These are phyloP conservation scores for Notolepis coatsorum DNA, from an alignment of 2,797 vertebrate genomes.

Conservation along the genomic window DNA sequence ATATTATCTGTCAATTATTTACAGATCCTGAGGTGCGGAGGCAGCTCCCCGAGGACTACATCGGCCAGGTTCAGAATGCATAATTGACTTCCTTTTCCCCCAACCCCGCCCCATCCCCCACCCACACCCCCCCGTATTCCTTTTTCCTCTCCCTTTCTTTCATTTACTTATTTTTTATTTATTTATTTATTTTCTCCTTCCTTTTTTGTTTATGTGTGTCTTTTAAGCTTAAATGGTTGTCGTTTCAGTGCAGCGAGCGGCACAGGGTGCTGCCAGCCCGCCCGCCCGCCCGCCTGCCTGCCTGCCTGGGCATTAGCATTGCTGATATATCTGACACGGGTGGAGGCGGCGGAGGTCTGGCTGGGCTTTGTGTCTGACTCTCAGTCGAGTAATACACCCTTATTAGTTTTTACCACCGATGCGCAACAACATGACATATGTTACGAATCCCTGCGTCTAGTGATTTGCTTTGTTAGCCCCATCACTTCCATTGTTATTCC, in stretches of 20 bases:
- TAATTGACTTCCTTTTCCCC: conserved; percentile 94
- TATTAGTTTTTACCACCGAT: conserved; percentile 72
- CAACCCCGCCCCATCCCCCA: conserved; percentile 34
- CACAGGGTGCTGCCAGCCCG: conserved; percentile 55
- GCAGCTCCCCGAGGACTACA: conserved; percentile 96
- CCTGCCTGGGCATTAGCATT: conserved; percentile 74
- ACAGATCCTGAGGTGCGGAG: conserved; percentile 99
- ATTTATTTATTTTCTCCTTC: conserved; percentile 66
- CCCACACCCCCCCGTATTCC: conserved; percentile 42
- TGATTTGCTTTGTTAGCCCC: conserved; percentile 65
- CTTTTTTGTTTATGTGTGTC: conserved; percentile 76
- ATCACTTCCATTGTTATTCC: conserved; percentile 66
- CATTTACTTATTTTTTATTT: conserved; percentile 59
- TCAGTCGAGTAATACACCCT: conserved; percentile 57
- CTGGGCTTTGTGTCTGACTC: conserved; percentile 73
- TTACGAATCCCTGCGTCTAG: conserved; percentile 56
- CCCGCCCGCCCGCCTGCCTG: too few species aligned
- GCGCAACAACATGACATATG: conserved; percentile 71
- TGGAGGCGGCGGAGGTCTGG: conserved; percentile 23
- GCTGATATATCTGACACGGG: conserved; percentile 68
- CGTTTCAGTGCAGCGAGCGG: conserved; percentile 60
- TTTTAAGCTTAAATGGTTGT: conserved; percentile 81
- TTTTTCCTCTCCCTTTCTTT: conserved; percentile 56
- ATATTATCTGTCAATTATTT: conserved; percentile 99
- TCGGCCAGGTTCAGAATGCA: conserved; percentile 99